These are phyloP conservation scores for Podargus strigoides DNA, from an alignment of 2,797 vertebrate species.

Conservation along the genomic window DNA sequence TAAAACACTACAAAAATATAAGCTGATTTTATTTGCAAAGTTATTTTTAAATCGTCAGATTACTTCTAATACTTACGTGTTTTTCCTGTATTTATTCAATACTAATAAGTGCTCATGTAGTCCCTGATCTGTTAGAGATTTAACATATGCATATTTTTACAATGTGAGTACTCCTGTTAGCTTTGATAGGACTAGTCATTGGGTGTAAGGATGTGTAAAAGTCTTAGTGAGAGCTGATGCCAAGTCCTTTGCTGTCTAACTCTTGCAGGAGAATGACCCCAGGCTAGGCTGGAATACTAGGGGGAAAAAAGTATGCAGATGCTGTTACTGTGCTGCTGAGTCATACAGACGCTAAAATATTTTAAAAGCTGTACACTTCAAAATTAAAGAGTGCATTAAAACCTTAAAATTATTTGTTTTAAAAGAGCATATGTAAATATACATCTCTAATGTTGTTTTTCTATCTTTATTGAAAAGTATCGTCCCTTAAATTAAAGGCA, in stretches of 20 bases:
- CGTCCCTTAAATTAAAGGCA: not conserved
- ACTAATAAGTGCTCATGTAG: not conserved
- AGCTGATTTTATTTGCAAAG: not conserved
- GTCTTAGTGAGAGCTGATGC: not conserved
- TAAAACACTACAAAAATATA: not conserved
- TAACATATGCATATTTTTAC: not conserved
- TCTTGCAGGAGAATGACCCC: not conserved
- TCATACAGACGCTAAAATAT: not conserved
- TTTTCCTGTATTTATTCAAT: not conserved
- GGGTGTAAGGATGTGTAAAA: not conserved
- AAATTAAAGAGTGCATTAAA: not conserved
- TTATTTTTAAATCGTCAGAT: not conserved
- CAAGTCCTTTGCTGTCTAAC: not conserved
- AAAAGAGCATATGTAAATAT: not conserved
- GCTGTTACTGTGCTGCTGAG: not conserved
- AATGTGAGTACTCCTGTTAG: not conserved
- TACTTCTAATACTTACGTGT: not conserved
- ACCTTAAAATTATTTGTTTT: not conserved
- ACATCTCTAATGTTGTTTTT: not conserved
- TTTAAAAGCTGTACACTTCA: not conserved
- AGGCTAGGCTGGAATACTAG: not conserved
- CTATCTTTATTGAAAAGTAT: not conserved
- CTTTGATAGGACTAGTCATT: not conserved
- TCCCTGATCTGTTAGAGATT: not conserved
- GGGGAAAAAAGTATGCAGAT: rapidly evolving